Evolutionary conservation across 2,113 vertebrate genomes (phyloP).

Genomic region (Aplodontia rufa): DNA sequence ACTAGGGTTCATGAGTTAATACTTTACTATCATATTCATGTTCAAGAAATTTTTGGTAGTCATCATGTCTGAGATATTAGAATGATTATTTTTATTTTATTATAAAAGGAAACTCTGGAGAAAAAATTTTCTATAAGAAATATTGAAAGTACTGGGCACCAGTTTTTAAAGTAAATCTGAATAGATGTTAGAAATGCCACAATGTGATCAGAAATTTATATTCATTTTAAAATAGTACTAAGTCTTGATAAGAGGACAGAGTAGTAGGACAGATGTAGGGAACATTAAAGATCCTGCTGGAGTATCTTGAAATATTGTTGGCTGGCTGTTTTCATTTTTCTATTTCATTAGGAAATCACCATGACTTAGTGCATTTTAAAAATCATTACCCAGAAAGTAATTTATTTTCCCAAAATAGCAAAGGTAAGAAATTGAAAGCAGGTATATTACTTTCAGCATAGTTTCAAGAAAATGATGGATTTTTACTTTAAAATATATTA

Average conservation of each 20-base stretch:
- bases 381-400: conserved; percentile 1
- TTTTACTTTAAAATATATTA: conserved; percentile 22
- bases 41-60: conserved; percentile 15
- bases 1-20: background rate
- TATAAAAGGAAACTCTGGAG: conserved; percentile 21
- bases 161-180: background rate
- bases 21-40: background rate
- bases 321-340: background rate
- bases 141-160: background rate
- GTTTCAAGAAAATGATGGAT: background rate
- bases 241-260: background rate
- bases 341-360: background rate
- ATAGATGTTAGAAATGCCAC: background rate
- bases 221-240: conserved; percentile 7
- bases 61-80: background rate
- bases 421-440: conserved; percentile 34
- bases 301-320: conserved; percentile 12
- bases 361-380: background rate
- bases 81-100: conserved; percentile 24
- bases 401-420: background rate
- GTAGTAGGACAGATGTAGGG: background rate
- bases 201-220: background rate
- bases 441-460: background rate
- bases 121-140: background rate
- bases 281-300: background rate